phyloP scores from a whole-genome alignment of 2,797 vertebrate species.

The Coreius guichenoti region DNA sequence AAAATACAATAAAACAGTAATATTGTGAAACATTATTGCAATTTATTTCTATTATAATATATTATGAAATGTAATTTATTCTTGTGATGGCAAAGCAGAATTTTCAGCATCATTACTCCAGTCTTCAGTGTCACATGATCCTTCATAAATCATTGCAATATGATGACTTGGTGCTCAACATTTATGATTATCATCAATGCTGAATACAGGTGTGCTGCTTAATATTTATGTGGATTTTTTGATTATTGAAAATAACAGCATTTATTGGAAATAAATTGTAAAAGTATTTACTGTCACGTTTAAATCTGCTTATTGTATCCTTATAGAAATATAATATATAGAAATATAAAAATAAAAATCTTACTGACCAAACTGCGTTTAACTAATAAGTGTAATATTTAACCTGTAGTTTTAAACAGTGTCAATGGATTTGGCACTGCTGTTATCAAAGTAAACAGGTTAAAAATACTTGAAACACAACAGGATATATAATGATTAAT shows the following conservation, averaged over 20 bases:
- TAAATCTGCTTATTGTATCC: background rate
- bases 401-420: background rate
- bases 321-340: too few species aligned
- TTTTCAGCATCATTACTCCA: background rate
- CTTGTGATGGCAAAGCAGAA: background rate
- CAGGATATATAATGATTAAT: background rate
- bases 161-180: background rate
- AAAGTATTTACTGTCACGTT: background rate
- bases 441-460: background rate
- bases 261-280: background rate
- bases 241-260: background rate
- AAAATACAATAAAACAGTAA: background rate
- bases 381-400: slow-evolving; percentile 1
- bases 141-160: background rate
- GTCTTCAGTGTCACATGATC: background rate
- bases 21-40: background rate
- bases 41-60: background rate
- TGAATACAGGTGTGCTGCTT: background rate
- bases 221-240: background rate
- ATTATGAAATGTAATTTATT: background rate
- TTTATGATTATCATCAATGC: background rate
- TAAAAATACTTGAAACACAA: background rate
- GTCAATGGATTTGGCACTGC: background rate
- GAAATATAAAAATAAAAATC: background rate
- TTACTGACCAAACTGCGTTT: background rate